Conservation (phyloP, 1,140 invertebrate species). For the Medauroidea extradentata region DNA sequence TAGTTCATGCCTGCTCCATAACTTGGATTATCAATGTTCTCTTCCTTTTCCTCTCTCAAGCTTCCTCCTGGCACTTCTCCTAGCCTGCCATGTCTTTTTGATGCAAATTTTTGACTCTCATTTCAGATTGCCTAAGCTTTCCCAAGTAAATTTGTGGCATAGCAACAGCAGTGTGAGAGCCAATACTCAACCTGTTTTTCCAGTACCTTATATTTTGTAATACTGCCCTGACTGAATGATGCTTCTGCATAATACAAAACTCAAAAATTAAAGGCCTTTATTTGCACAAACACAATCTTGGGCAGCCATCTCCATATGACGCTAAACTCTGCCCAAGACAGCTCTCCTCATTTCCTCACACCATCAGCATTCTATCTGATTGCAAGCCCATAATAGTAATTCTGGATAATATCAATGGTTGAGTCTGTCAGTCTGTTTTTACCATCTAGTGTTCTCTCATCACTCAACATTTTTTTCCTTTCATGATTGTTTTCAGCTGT, state of each 20-base stretch:
- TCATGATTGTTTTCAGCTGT: not conserved
- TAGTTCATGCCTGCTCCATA: slow-evolving; percentile 14
- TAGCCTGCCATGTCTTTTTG: slow-evolving; percentile 5
- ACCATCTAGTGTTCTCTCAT: slow-evolving; percentile 9
- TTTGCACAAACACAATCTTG: slow-evolving; percentile 18
- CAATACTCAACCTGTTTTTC: slow-evolving; percentile 9
- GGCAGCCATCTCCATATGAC: slow-evolving; percentile 18
- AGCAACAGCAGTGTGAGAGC: not conserved
- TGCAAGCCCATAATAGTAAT: slow-evolving; percentile 20
- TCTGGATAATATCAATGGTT: slow-evolving; percentile 19
- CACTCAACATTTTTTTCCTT: not conserved
- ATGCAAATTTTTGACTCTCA: not conserved
- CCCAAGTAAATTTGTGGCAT: slow-evolving; percentile 8
- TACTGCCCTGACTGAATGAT: slow-evolving; percentile 14
- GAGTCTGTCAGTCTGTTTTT: slow-evolving; percentile 13
- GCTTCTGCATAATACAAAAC: slow-evolving; percentile 16
- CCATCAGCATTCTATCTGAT: slow-evolving; percentile 17
- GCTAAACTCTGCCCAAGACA: slow-evolving; percentile 21
- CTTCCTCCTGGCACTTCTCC: slow-evolving; percentile 11
- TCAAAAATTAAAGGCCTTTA: slow-evolving; percentile 12
- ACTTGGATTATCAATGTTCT: not conserved
- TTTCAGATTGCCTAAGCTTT: slow-evolving; percentile 7
- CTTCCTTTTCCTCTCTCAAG: not conserved
- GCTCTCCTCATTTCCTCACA: slow-evolving; percentile 15
- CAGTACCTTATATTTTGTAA: slow-evolving; percentile 14